These are phyloP conservation scores for Pseudorasbora parva DNA, from an alignment of 2,113 vertebrate genomes.

Conservation along the genomic window DNA sequence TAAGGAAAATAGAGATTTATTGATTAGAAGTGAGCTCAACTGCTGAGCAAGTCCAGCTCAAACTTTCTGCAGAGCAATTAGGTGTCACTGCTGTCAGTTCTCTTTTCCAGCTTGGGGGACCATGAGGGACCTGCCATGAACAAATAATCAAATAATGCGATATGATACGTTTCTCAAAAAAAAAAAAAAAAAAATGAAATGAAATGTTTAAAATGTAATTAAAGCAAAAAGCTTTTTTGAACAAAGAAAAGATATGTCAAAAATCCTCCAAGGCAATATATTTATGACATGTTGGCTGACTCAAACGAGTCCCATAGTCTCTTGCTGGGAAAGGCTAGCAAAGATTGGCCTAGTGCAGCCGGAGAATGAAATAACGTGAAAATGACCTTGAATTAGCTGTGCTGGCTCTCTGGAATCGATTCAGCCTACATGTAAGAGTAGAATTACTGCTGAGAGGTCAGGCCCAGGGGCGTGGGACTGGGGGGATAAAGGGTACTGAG, in stretches of 20 bases:
- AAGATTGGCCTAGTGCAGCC: constrained; percentile 59
- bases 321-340: constrained; percentile 51
- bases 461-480: too few relatives aligned
- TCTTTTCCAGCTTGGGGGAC: constrained; percentile 20
- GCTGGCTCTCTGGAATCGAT: constrained; percentile 66
- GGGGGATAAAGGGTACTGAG: too few relatives aligned
- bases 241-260: not conserved
- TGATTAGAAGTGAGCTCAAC: constrained; percentile 42
- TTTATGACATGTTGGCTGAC: constrained; percentile 36
- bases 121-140: not conserved
- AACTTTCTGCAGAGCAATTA: constrained; percentile 39
- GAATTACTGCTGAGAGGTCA: constrained; percentile 79
- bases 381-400: constrained; percentile 76
- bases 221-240: not conserved
- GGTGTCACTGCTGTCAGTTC: constrained; percentile 24
- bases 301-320: constrained; percentile 20
- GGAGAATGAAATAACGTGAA: constrained; percentile 69
- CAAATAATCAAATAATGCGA: not conserved
- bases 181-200: too few relatives aligned
- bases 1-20: constrained; percentile 42
- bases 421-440: constrained; percentile 71
- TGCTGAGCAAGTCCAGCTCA: constrained; percentile 46
- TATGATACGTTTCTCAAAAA: not conserved
- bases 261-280: constrained; percentile 19
- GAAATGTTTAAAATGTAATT: not conserved